Base-by-base conservation (phyloP, 2,797 vertebrate species). In the Parauchenoglanis punctatus region DNA sequence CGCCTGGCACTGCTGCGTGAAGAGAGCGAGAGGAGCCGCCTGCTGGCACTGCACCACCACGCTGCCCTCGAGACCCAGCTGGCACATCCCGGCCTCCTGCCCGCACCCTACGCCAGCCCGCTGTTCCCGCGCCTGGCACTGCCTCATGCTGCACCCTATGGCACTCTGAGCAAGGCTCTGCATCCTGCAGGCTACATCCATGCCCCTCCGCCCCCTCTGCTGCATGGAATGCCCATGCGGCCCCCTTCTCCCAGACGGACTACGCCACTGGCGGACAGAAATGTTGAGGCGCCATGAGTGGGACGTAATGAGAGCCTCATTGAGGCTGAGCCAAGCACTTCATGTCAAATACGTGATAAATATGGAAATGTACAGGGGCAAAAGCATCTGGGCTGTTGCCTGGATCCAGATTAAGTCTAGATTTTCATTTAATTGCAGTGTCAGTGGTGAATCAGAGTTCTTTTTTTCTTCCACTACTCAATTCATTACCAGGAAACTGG, bases 271-370 rank as follows among this genome's bases (percentile, higher is more conserved):
- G 54, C 68, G 56, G 90, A 90, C 89, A 89, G 89, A 87, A 84
- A 89, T 61, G 10, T 87, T 40, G 91, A 89, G 49, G 76, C 68
- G 49, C 91, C 81, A 44, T 91, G 83, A 90, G 84, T 65, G 49
- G 31, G 83, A 84, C 75, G 59, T 44, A 46, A 85, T 68, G 35
- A 40, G 56, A 58, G 82, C 83, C 81, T 46, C 20, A 65, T 13
- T 31, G 83, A 88, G 25, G 81, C 81, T 28, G 73, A 73, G 82
- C 83, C 88, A 89, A 90, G 91, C 91, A 91, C 89, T 91, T 91
- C 85, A 72, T 82, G 86, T 89, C 63, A 88, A 86, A 46, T 81
- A 82, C 20, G 78, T 90, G 81, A 75, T 73, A 52, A 82, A 87
- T 88, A 75, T 86, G 83, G 31, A 88, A 54, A 85, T 91, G 88